Conservation (phyloP, 1,140 invertebrate species). For the Drosophila pseudoobscura region DNA sequence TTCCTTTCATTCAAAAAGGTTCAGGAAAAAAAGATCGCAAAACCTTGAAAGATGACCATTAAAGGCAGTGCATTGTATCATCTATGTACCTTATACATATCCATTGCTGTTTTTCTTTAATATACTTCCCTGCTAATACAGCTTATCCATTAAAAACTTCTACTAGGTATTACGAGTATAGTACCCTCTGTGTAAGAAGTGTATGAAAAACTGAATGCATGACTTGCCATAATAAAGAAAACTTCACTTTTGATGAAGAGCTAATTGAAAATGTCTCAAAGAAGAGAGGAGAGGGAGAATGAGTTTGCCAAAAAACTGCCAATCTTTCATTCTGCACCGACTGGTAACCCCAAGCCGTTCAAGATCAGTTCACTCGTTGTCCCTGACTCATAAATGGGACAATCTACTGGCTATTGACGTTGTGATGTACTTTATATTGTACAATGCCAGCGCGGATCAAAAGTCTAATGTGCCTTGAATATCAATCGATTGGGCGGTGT, state of each 20-base stretch:
- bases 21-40: too few relatives aligned
- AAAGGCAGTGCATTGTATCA: too few relatives aligned
- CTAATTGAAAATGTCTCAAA: conserved; percentile 18
- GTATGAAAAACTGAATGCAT: background rate
- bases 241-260: conserved; percentile 14
- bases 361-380: conserved; percentile 5
- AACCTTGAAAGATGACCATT: too few relatives aligned
- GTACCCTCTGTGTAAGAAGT: conserved; percentile 5
- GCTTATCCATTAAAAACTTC: too few relatives aligned
- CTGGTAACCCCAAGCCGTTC: background rate
- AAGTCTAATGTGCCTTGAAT: conserved; percentile 35
- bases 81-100: too few relatives aligned
- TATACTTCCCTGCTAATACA: too few relatives aligned
- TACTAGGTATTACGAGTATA: too few relatives aligned
- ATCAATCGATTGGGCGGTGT: conserved; percentile 9
- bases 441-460: conserved; percentile 28
- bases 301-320: too few relatives aligned
- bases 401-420: conserved; percentile 16
- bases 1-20: background rate
- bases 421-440: conserved; percentile 4
- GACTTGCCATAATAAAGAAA: conserved; percentile 18
- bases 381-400: conserved; percentile 39
- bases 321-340: background rate
- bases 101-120: too few relatives aligned
- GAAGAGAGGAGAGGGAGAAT: background rate